Conservation (phyloP, 2,113 vertebrate genomes). For the Ellobius talpinus region DNA sequence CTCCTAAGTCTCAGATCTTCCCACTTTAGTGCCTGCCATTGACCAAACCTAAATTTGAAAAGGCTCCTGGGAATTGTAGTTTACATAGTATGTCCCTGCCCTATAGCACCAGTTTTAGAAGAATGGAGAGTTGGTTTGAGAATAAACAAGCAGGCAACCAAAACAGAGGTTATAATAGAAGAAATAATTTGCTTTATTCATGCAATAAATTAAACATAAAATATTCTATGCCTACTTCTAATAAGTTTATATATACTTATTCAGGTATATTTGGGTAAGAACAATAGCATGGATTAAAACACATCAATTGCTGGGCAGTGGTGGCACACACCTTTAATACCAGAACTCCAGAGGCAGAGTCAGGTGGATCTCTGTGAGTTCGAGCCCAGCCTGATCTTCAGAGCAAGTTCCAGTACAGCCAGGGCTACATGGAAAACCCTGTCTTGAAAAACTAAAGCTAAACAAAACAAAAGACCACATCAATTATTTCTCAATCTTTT, state of each 20-base stretch:
- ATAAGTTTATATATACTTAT: conserved; percentile 8
- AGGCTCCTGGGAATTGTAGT: conserved; percentile 59
- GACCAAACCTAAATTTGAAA: conserved; percentile 34
- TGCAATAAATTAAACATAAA: not conserved
- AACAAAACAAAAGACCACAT: not conserved
- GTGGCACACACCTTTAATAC: not conserved
- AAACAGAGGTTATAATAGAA: not conserved
- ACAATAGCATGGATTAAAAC: not conserved
- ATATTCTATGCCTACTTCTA: conserved; percentile 26
- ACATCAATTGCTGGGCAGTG: not conserved
- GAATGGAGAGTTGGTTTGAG: conserved; percentile 21
- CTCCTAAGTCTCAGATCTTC: not conserved
- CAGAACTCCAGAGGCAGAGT: not conserved
- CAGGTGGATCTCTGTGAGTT: no score
- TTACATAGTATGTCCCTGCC: not conserved
- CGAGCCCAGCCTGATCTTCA: not conserved
- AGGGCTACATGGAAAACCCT: not conserved
- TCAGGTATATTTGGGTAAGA: conserved; percentile 30
- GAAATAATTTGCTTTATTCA: conserved; percentile 30
- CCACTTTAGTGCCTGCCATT: not conserved
- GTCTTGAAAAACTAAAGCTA: not conserved
- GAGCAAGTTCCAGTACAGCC: not conserved
- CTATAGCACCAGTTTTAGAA: not conserved
- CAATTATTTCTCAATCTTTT: conserved; percentile 35
- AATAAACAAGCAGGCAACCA: not conserved